Base-by-base conservation (phyloP, 2,113 vertebrate species). In the Limnothrissa miodon region DNA sequence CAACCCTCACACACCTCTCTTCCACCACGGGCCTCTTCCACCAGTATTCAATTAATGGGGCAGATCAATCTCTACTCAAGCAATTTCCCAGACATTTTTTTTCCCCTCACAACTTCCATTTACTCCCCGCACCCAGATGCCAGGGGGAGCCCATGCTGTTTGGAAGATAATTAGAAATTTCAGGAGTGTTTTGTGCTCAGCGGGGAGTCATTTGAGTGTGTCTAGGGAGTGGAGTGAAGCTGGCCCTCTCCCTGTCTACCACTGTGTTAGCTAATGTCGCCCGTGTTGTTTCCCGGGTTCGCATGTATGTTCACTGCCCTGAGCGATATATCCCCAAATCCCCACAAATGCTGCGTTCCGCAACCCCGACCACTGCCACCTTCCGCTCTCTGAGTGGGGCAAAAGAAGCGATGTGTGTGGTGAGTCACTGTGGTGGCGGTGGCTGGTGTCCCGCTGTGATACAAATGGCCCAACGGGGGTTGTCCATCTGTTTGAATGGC, bases 401-500 rank as follows among this genome's bases (percentile, higher is more conserved):
- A 19, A 74, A 10, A 85, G 87, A 82, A 82, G 79, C 92, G 85
- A 91, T 93, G 85, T 90, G 87, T 46, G 85, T 42, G 86, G 51
- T 89, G 85, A 74, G 25, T 74, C 11, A 42, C 42, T 2, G 88
- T 88, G 91, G 88, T 86, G 85, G 62, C 86, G 83, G 45, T 86
- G 86, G 86, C 87, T 86, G 87, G 84, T 88, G 86, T 92, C 83
- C 90, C 87, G 86, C 84, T 89, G 87, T 87, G 89, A 89, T 84
- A 89, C 88, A 86, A 90, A 91, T 83, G 86, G 81, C 79, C 91
- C 92, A 92, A 90, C 79, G 90, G 84, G 84, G 87, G 90, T 90
- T 90, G 89, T 87, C 82, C 79, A 86, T 88, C 92, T 48, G 80
- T 91, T 91, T 91, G 86, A 89, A 89, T 80, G 86, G 84, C 78